A percentile compares a stretch with the other conserved stretches of the same genome.
Conservation (phyloP, 1,140 invertebrate genomes). For the Danaus plexippus region DNA sequence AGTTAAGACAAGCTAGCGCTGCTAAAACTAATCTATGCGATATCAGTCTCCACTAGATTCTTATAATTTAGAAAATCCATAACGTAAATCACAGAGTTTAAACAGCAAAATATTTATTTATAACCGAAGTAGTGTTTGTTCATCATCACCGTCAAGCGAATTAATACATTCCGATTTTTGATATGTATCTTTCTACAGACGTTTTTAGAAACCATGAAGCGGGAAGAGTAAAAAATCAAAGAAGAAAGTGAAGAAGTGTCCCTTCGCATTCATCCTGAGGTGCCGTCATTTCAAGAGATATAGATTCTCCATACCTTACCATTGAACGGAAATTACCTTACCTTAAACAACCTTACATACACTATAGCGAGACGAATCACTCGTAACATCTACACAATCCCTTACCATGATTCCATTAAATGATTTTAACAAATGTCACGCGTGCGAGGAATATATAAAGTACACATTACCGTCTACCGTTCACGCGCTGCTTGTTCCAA, state of each 20-base stretch:
- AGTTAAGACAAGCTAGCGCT: slow-evolving; percentile 66
- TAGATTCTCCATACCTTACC: slow-evolving; percentile 48
- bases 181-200: slow-evolving; percentile 68
- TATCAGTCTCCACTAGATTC: slow-evolving; percentile 71
- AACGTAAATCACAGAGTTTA: slow-evolving; percentile 70
- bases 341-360: slow-evolving; percentile 58
- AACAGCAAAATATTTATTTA: slow-evolving; percentile 65
- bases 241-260: slow-evolving; percentile 51
- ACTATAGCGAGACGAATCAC: slow-evolving; percentile 52
- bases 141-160: slow-evolving; percentile 49
- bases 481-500: slow-evolving; percentile 24
- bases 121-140: slow-evolving; percentile 50
- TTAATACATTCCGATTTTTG: slow-evolving; percentile 56
- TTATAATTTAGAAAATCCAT: slow-evolving; percentile 71
- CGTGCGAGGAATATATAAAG: slow-evolving; percentile 23
- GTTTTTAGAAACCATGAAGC: slow-evolving; percentile 39
- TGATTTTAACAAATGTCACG: slow-evolving; percentile 25
- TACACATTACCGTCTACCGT: slow-evolving; percentile 18
- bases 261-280: slow-evolving; percentile 57
- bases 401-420: slow-evolving; percentile 30
- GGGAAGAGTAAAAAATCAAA: slow-evolving; percentile 49
- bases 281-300: slow-evolving; percentile 48
- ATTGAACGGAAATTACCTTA: slow-evolving; percentile 56
- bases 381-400: slow-evolving; percentile 45
- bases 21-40: slow-evolving; percentile 71